Evolutionary conservation across 2,888 invertebrate species (phyloP), one percentile per base, ranked within the genome.

Genomic region (Ametastegia equiseti): DNA sequence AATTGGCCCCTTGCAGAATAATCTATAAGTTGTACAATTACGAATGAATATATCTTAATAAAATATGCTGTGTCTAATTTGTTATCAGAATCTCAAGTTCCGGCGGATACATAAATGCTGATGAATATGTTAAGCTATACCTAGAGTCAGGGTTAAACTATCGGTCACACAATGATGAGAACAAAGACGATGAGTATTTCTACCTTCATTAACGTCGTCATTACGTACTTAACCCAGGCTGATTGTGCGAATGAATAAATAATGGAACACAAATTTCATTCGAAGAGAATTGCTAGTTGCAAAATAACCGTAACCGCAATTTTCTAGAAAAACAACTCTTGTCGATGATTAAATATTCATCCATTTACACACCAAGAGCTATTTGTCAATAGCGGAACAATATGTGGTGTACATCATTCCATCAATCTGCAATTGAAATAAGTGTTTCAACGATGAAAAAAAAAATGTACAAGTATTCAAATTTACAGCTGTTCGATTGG

Each of bases 121-220:
- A 39, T 39, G 36, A 67, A 67, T 67, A 67, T 15, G 45, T n/a
- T 30, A 71, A 47, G 47, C 30, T 6, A 13, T 30, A 9, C 3
- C 11, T 42, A 19, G 36, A n/a, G 54, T 54, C 45, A 54, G 54
- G 75, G 54, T 54, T 75, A 54, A 54, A 54, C 50, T 50, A 75
- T 75, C 75, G 36, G n/a, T 75, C 19, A 75, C 50, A 36, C 54
- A 36, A 54, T 75, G 54, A 67, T 67, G 15, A 36, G 50, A 54
- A 33, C 54, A n/a, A 36, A 75, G 75, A 75, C 75, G 54, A 75
- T 75, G 54, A 33, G 45, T 23, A 33, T 45, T 73, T 30, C 33
- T 73, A 54, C n/a, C 19, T 73, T 33, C 15, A 75, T 75, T 45
- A 71, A 30, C 60, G 19, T 15, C 19, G 19, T 39, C 19, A 36